phyloP scores from a whole-genome alignment of 1,140 invertebrate genomes.

The Drosophila nebulosa region DNA sequence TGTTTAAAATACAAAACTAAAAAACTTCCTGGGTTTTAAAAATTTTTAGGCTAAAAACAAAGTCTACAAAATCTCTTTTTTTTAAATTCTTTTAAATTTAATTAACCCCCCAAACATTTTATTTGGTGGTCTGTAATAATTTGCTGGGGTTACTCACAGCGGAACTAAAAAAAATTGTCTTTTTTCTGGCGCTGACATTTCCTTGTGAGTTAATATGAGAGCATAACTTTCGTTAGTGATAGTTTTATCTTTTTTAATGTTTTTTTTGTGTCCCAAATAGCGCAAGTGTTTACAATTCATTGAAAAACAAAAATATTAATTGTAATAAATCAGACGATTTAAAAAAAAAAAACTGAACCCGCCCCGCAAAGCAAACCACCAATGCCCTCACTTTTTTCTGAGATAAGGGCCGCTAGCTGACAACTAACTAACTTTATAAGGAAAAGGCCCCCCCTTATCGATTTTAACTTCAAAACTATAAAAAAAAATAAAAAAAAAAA shows the following conservation, averaged over 20 bases:
- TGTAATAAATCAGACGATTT: constrained; percentile 71
- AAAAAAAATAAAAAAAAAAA: background rate
- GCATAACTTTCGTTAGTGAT: background rate
- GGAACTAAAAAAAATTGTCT: background rate
- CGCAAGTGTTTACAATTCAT: constrained; percentile 48
- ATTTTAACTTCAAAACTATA: constrained; percentile 17
- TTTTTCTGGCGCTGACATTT: background rate
- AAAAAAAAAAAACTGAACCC: background rate
- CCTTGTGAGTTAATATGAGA: background rate
- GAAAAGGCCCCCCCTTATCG: constrained; percentile 30
- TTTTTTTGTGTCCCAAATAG: background rate
- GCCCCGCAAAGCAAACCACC: background rate
- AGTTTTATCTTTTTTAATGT: background rate
- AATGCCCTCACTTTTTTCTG: background rate
- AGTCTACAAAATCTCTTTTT: too few relatives aligned
- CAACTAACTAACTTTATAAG: background rate
- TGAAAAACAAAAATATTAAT: constrained; percentile 59
- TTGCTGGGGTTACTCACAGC: background rate
- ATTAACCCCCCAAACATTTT: too few relatives aligned
- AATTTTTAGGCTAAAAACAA: too few relatives aligned
- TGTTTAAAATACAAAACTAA: too few relatives aligned
- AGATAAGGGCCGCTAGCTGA: constrained; percentile 22
- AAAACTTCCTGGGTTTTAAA: too few relatives aligned
- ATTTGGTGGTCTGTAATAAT: background rate
- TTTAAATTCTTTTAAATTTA: too few relatives aligned